Conservation (phyloP, 2,888 invertebrate species). For the Aleiodes alternator region DNA sequence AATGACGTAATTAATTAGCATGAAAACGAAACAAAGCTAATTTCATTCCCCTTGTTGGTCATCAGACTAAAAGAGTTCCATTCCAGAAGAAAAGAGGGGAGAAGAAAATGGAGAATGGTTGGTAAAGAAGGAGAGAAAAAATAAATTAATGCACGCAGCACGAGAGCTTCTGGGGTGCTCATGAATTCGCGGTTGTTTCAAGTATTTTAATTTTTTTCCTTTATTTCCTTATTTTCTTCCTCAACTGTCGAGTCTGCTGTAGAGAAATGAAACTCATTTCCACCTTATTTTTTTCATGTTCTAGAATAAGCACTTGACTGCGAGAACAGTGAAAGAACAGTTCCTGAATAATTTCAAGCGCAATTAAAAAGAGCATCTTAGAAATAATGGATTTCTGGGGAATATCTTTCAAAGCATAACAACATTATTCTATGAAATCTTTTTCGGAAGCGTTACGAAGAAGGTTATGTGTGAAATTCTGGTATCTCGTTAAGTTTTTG, state of each 20-base stretch:
- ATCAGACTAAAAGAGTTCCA: slow-evolving; percentile 10
- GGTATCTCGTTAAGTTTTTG: too few relatives aligned
- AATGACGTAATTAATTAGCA: slow-evolving; percentile 19
- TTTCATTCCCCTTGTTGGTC: slow-evolving; percentile 17
- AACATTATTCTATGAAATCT: too few relatives aligned
- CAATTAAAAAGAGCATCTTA: too few relatives aligned
- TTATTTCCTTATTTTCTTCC: slow-evolving; percentile 29
- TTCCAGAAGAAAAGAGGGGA: background rate
- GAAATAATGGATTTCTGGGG: too few relatives aligned
- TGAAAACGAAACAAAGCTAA: slow-evolving; percentile 30
- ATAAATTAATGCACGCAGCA: slow-evolving; percentile 15
- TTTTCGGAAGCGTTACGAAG: too few relatives aligned
- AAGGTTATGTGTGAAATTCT: too few relatives aligned
- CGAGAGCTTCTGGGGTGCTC: slow-evolving; percentile 23
- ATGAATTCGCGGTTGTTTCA: slow-evolving; percentile 26
- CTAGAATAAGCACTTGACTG: slow-evolving; percentile 21
- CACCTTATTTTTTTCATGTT: slow-evolving; percentile 25
- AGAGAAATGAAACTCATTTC: slow-evolving; percentile 53
- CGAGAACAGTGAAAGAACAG: background rate
- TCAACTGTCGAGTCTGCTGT: slow-evolving; percentile 27
- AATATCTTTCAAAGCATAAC: too few relatives aligned
- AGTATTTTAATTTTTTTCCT: slow-evolving; percentile 17
- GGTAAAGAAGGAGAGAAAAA: background rate
- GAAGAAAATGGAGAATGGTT: background rate
- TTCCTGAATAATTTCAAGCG: slow-evolving; percentile 3